Evolutionary conservation across 2,888 invertebrate species (phyloP).

Genomic region (Ryuthela nishihirai): DNA sequence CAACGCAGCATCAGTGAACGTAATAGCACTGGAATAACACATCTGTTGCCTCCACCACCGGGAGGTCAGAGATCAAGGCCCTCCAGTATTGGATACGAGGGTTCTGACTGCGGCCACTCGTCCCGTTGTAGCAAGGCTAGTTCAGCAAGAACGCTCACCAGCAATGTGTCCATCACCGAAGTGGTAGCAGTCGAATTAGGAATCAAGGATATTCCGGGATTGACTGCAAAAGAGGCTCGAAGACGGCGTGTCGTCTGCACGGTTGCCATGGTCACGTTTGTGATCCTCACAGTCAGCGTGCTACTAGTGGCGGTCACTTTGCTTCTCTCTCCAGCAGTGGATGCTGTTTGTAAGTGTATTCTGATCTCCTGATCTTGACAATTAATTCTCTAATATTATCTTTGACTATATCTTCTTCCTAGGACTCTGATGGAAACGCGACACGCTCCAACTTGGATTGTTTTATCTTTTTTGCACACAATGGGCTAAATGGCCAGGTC

Average conservation of each 20-base stretch:
- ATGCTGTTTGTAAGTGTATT: constrained; percentile 35
- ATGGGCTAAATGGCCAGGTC: no score
- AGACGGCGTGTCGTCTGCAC: constrained; percentile 23
- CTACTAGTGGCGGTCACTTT: constrained; percentile 24
- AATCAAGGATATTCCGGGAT: constrained; percentile 23
- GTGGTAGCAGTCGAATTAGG: constrained; percentile 31
- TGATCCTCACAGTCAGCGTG: constrained; percentile 14
- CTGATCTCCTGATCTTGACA: no score
- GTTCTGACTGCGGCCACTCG: constrained; percentile 1
- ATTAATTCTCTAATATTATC: no score
- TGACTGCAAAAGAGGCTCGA: constrained; percentile 26
- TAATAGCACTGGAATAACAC: constrained; percentile 7
- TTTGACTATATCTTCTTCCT: no score
- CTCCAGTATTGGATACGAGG: not conserved
- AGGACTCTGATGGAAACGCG: no score
- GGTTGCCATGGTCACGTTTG: constrained; percentile 12
- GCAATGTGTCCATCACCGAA: constrained; percentile 22
- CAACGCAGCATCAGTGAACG: constrained; percentile 30
- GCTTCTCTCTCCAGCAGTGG: constrained; percentile 27
- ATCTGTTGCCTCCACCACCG: constrained; percentile 1
- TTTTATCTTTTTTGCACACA: no score
- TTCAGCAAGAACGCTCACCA: constrained; percentile 12
- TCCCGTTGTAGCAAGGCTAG: constrained; percentile 1
- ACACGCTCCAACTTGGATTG: no score
- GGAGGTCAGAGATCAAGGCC: constrained; percentile 3